These are phyloP conservation scores for Stenurella melanura DNA, from an alignment of 2,888 invertebrate species.

Conservation along the genomic window DNA sequence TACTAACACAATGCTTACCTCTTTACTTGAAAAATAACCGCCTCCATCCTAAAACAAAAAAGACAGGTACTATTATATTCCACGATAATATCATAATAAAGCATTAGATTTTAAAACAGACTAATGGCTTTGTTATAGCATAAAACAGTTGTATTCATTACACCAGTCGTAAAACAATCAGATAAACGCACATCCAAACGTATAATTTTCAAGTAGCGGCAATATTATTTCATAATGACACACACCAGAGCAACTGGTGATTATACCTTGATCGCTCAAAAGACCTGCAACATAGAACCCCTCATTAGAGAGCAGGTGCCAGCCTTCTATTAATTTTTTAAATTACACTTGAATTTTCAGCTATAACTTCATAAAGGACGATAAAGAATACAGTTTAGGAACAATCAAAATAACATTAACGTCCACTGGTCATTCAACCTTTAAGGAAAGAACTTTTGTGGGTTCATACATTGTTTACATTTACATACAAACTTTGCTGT, in stretches of 20 bases:
- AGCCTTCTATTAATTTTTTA: conserved; percentile 65
- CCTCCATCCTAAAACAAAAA: conserved; percentile 47
- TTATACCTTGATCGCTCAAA: conserved; percentile 56
- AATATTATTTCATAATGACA: conserved; percentile 60
- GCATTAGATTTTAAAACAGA: conserved; percentile 24
- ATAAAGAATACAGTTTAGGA: conserved; percentile 51
- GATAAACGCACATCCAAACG: conserved; percentile 53
- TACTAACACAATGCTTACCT: conserved; percentile 32
- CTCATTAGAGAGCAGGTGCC: conserved; percentile 68
- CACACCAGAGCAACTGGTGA: conserved; percentile 56
- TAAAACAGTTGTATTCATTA: conserved; percentile 50
- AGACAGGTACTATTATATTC: not conserved
- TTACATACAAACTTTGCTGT: too few species aligned
- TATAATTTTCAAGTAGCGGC: conserved; percentile 62
- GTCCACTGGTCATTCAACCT: conserved; percentile 8
- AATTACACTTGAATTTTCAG: conserved; percentile 59
- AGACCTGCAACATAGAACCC: conserved; percentile 65
- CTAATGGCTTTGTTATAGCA: conserved; percentile 40
- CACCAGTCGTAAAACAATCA: conserved; percentile 53
- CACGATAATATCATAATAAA: not conserved
- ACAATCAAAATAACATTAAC: conserved; percentile 61
- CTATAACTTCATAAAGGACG: conserved; percentile 45
- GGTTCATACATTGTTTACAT: too few species aligned
- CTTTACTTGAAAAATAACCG: conserved; percentile 46
- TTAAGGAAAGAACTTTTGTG: not conserved